Evolutionary conservation across 2,797 vertebrate genomes (phyloP), one percentile per base, ranked within the genome.

Genomic region (Otolemur crassicaudatus): DNA sequence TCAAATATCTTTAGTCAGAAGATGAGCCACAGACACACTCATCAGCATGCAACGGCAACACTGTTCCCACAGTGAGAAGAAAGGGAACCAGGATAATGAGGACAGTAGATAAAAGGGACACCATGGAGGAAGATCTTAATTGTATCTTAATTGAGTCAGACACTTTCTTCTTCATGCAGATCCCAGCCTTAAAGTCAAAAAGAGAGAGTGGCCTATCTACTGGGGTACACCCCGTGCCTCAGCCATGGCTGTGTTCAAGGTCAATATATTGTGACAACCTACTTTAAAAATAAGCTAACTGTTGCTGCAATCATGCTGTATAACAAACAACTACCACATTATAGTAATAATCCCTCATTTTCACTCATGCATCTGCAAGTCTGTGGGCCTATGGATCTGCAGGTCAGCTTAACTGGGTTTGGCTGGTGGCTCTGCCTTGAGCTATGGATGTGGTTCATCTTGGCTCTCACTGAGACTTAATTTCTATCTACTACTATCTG

Each of bases 111-210:
- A 69, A 97, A 97, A 97, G 85, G 77, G 63, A 92, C 56, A 76
- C 76, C 43, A 31, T 0, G 34, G 93, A 94, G 70, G 89, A 94
- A 75, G 94, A 90, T 95, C 96, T 91, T 97, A 95, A 97, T 87
- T 96, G 91, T 86, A 93, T 96, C 97, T 96, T 97, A 96, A 96
- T 84, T 94, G 96, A 97, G 94, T 95, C 97, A 67, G 75, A 89
- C 61, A 69, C 79, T 96, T 94, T 94, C 90, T 95, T 69, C 91
- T 97, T 65, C 93, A 67, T 37, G 90, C 46, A 65, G 80, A 93
- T 87, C 46, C 49, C 43, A 76, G 89, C 46, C 92, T 89, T 83
- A 43, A 56, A 94, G 91, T 92, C 69, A 94, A 60, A 91, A 83
- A 63, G 53, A 97, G n/a, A 90, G n/a, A 90, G 27, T 60, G 46